A percentile compares a stretch with the other conserved stretches of the same genome.
These are phyloP conservation scores for Stylophora pistillata DNA, from an alignment of 64 coral and sea anemone genomes.

Conservation along the genomic window DNA sequence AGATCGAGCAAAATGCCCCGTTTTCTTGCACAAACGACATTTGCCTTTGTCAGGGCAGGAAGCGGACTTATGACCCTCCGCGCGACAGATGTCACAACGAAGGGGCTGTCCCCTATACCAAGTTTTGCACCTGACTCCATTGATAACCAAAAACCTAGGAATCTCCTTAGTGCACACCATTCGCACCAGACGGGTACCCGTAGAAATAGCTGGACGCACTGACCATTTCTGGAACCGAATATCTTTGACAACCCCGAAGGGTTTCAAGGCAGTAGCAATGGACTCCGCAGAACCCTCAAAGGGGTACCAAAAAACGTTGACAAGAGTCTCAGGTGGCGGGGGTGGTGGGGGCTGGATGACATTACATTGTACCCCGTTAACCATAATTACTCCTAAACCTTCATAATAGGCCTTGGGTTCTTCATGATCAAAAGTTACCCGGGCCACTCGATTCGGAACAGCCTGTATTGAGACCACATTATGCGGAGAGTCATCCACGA, in stretches of 20 bases:
- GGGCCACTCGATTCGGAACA: too few species aligned
- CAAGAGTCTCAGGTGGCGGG: not conserved
- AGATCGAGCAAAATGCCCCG: not conserved
- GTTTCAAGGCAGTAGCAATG: not conserved
- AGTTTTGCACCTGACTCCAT: not conserved
- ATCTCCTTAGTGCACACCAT: not conserved
- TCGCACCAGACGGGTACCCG: not conserved
- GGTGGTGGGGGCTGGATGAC: too few species aligned
- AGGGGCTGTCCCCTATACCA: not conserved
- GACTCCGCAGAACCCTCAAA: not conserved
- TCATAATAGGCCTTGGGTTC: too few species aligned
- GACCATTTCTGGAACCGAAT: not conserved
- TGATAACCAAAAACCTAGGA: not conserved
- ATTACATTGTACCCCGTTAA: too few species aligned
- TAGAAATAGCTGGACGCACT: not conserved
- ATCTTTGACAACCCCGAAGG: not conserved
- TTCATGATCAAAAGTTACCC: too few species aligned
- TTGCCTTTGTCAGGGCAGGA: not conserved
- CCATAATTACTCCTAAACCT: too few species aligned
- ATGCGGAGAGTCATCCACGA: too few species aligned
- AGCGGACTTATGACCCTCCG: not conserved
- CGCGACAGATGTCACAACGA: not conserved
- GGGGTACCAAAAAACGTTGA: not conserved
- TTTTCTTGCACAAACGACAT: not conserved
- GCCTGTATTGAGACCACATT: too few species aligned